Base-by-base conservation (phyloP, 1,140 invertebrate genomes). In the Chymomyza costata region DNA sequence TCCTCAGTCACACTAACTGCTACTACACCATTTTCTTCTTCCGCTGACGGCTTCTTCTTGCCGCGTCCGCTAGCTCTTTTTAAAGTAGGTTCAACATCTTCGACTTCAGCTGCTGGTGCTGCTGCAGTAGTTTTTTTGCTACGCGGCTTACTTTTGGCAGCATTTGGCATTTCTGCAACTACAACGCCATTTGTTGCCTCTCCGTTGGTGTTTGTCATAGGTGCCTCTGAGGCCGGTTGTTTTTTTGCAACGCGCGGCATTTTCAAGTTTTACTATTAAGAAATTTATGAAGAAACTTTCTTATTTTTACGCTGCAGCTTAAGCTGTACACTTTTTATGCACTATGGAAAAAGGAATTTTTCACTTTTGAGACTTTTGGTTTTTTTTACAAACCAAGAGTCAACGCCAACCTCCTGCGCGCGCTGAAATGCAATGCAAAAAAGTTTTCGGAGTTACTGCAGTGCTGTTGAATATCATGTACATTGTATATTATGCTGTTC, bases 161-260 rank as follows among this genome's bases (percentile, higher is more conserved):
- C 16, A 34, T 49, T 17, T 46, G 55, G n/a, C 8, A 17, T 18
- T 19, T 30, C 28, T 13, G 6, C 54, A 35, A 19, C 30, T 18
- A 16, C 48, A 8, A 18, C 28, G 3, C 18, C 48, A 14, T 3
- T 31, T 6, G 30, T 6, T 21, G 16, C 10, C 6, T 35, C 47
- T 34, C 45, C 56, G 10, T 41, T n/a, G 15, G 19, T n/a, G 57
- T 25, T 43, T 55, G 15, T 57, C 73, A 56, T n/a, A n/a, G n/a
- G n/a, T n/a, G n/a, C 15, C 7, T 49, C 59, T 11, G 19, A 21
- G 21, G 48, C 43, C 13, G 17, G 31, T 63, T 44, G 48, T 38
- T 80, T 78, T 44, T 58, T 67, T 31, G 37, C 30, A 16, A 25
- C 51, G 14, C 71, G 71, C 11, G 66, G 71, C 71, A 76, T 76